Percentiles rank a stretch among this genome's conserved stretches.
Evolutionary conservation across 2,113 vertebrate species (phyloP).

Genomic region (Setophaga coronata): DNA sequence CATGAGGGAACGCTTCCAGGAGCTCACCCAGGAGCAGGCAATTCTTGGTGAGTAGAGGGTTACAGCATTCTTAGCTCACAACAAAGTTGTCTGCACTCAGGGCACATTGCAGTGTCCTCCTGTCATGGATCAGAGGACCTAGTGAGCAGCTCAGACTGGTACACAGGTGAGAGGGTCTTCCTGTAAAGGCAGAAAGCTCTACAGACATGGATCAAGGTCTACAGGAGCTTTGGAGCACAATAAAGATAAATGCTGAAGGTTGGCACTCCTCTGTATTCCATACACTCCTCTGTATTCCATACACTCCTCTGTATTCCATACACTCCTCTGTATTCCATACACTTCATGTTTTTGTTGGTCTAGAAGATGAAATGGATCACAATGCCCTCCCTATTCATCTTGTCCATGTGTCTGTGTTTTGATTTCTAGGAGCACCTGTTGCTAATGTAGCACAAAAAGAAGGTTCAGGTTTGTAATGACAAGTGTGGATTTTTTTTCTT

Average conservation of each 20-base stretch:
- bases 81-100: slow-evolving; percentile 29
- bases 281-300: neutral
- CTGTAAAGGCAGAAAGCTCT: neutral
- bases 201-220: neutral
- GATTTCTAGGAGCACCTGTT: slow-evolving; percentile 7
- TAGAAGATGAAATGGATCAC: neutral
- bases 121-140: neutral
- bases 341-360: fast-evolving
- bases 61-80: slow-evolving; percentile 45
- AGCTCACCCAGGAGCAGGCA: slow-evolving; percentile 61
- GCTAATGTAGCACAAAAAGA: slow-evolving; percentile 64
- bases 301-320: too few species aligned
- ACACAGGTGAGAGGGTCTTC: neutral
- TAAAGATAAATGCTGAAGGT: neutral
- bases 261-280: fast-evolving
- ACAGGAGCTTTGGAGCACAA: neutral
- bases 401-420: slow-evolving; percentile 60
- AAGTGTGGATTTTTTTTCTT: neutral
- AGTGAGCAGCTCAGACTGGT: neutral
- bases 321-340: fast-evolving
- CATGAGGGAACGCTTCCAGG: slow-evolving; percentile 73
- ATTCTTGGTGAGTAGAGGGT: slow-evolving; percentile 45
- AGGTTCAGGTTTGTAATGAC: slow-evolving; percentile 79
- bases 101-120: neutral
- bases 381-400: neutral